phyloP scores from a whole-genome alignment of 2,113 vertebrate species.

The Acanthisitta chloris region DNA sequence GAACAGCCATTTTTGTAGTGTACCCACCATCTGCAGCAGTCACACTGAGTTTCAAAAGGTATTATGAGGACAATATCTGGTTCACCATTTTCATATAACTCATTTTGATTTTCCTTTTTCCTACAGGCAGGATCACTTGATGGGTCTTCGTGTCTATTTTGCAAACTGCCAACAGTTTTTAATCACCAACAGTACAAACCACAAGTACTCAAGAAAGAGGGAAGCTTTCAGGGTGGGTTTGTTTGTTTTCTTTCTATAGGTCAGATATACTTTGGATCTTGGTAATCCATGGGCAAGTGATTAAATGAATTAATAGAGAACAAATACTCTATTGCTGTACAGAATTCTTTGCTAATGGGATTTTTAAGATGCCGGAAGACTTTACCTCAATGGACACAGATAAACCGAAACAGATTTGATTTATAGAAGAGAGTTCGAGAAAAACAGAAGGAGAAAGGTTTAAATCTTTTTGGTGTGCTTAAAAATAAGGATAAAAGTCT shows the following conservation, averaged over 20 bases:
- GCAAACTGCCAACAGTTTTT: neutral
- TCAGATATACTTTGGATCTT: constrained; percentile 12
- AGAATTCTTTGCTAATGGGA: constrained; percentile 20
- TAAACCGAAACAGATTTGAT: neutral
- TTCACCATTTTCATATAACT: neutral
- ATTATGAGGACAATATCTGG: neutral
- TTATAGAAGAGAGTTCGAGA: neutral
- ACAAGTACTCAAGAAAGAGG: neutral
- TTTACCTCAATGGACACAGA: neutral
- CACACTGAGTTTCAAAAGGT: neutral
- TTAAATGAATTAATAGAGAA: constrained; percentile 26
- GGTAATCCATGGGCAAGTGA: neutral
- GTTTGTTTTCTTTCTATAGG: constrained; percentile 29
- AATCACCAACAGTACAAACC: neutral
- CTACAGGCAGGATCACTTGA: neutral
- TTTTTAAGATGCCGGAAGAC: neutral
- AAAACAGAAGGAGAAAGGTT: neutral
- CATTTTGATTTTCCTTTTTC: neutral
- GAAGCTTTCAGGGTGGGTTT: constrained; percentile 6
- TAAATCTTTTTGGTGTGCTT: constrained; percentile 48
- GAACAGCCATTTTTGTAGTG: neutral
- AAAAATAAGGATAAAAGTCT: constrained; percentile 68
- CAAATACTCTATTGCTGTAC: neutral
- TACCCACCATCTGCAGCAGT: neutral
- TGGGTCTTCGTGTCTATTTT: neutral